These are phyloP conservation scores for Microcebus ravelobensis DNA, from an alignment of 2,113 vertebrate genomes.

Conservation along the genomic window DNA sequence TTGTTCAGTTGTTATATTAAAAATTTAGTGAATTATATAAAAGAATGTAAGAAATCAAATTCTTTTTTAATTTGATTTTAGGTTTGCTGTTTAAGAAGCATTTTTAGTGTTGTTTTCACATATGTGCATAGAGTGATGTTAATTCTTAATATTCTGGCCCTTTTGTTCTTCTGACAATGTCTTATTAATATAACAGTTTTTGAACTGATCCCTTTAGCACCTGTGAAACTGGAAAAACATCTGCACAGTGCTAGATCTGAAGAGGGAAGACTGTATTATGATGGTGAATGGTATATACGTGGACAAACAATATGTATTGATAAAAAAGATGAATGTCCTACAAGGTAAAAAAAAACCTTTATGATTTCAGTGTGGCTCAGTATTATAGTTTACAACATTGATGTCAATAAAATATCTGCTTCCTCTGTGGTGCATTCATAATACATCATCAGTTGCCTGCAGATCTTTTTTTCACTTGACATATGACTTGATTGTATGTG, in stretches of 20 bases:
- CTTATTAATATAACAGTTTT: conserved; percentile 72
- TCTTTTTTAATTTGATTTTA: conserved; percentile 41
- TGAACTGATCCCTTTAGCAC: conserved; percentile 85
- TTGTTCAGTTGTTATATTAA: not conserved
- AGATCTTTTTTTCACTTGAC: not conserved
- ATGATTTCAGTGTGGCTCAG: not conserved
- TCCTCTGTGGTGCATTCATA: not conserved
- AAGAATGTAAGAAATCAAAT: not conserved
- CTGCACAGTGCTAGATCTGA: conserved; percentile 93
- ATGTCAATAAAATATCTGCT: not conserved
- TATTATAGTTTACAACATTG: not conserved
- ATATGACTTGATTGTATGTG: not conserved
- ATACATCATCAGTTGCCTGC: not conserved
- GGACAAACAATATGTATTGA: conserved; percentile 96
- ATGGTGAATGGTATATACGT: conserved; percentile 96
- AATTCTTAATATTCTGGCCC: conserved; percentile 9
- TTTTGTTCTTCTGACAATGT: conserved; percentile 66
- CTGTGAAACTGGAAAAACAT: conserved; percentile 93
- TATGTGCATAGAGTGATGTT: conserved; percentile 13
- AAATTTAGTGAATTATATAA: not conserved
- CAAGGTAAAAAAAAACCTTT: conserved; percentile 86
- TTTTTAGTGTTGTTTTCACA: conserved; percentile 6
- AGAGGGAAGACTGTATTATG: conserved; percentile 95
- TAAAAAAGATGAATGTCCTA: conserved; percentile 96
- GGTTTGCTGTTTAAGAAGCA: conserved; percentile 29